These are phyloP conservation scores for Gibbula magus DNA, from an alignment of 2,888 invertebrate genomes.

Conservation along the genomic window DNA sequence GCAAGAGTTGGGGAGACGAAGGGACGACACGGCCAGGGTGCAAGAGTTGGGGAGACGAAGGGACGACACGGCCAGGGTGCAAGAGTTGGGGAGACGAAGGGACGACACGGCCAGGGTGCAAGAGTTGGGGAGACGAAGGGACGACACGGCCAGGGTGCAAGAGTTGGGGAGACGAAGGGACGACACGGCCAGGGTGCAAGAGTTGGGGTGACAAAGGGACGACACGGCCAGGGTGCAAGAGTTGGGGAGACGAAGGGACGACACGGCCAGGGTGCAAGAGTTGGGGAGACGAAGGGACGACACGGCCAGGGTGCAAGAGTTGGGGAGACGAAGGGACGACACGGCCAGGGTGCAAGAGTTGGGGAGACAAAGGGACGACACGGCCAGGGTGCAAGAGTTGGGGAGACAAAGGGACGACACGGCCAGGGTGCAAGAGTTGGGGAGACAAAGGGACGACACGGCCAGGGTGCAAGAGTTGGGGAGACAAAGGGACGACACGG, in stretches of 20 bases:
- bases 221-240: conserved; percentile 1
- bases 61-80: neutral
- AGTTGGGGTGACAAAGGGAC: neutral
- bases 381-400: neutral
- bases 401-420: too few species aligned
- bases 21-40: too few species aligned
- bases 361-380: neutral
- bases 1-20: neutral
- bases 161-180: neutral
- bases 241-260: neutral
- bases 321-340: neutral
- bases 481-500: too few species aligned
- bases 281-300: neutral
- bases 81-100: neutral
- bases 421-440: too few species aligned
- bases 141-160: neutral
- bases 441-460: neutral
- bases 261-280: too few species aligned
- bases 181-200: too few species aligned
- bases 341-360: too few species aligned
- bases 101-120: too few species aligned
- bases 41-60: neutral
- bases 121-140: neutral
- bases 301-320: conserved; percentile 1
- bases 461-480: neutral